Base-by-base conservation (phyloP, 1,140 invertebrate genomes). In the Sweltsa coloradensis region DNA sequence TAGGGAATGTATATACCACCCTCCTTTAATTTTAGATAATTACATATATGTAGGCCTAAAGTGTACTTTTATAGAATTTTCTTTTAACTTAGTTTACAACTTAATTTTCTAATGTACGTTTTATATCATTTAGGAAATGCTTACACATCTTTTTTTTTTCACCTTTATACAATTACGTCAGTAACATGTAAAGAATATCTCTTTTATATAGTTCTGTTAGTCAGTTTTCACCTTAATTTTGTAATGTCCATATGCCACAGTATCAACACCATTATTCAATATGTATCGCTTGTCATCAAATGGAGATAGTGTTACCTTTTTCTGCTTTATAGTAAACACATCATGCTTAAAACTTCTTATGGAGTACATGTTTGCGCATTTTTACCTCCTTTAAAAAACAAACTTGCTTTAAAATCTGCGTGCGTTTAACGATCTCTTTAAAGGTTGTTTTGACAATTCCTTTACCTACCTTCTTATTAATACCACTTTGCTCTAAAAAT, bases 241-340 rank as follows among this genome's bases (percentile, higher is more conserved):
- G n/a, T 37, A 19, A 37, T 37, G 23, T 9, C 46, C 50, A 44
- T 45, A 49, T 29, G 50, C 45, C 9, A 51, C 18, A 16, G 50
- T 51, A 37, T 51, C 41, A n/a, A 45, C 49, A 11, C 19, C 27
- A 26, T 37, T 24, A 9, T 1, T 1, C 3, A 39, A 11, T 2
- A 49, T 1, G 2, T 16, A 2, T 16, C 50, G 11, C 37, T 51
- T 49, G 29, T 49, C 40, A 24, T 49, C 47, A 13, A 22, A 23
- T 29, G n/a, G 43, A 11, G 34, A 29, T 42, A 31, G 23, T 18
- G 25, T 29, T 21, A 13, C 9, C 25, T 44, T 34, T 47, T 36
- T 24, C 27, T 45, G 21, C 5, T 19, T 11, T 37, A n/a, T 4
- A 19, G 36, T 5, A n/a, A 19, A 37, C 5, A 37, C 36, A 5